phyloP scores from a whole-genome alignment of 2,888 invertebrate species.

The Drosophila limbata region DNA sequence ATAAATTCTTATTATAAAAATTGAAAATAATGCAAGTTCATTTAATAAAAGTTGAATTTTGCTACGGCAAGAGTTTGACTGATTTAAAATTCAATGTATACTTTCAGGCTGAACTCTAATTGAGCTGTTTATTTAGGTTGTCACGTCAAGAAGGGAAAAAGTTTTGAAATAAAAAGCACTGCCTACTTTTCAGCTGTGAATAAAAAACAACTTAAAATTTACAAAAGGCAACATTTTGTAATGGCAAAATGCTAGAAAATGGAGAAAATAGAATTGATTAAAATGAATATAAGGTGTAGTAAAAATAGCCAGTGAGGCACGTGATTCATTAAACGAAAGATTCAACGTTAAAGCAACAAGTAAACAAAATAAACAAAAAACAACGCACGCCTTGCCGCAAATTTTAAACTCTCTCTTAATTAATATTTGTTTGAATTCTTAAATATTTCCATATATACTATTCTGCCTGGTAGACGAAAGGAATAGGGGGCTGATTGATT shows the following conservation, averaged over 20 bases:
- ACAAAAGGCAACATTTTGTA: neutral
- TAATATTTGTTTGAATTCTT: slow-evolving; percentile 24
- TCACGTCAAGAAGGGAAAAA: neutral
- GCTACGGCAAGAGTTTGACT: neutral
- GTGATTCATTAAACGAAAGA: neutral
- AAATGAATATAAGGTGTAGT: neutral
- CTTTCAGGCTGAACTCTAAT: slow-evolving; percentile 4
- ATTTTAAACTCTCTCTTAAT: slow-evolving; percentile 17
- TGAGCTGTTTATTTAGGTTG: neutral
- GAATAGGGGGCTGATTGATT: slow-evolving; percentile 7
- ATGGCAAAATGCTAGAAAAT: neutral
- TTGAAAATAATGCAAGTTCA: too few relatives aligned
- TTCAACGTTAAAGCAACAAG: neutral
- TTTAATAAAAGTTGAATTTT: neutral
- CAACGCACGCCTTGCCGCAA: slow-evolving; percentile 17
- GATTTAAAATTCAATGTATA: neutral
- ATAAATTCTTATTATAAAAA: too few relatives aligned
- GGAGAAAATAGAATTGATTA: neutral
- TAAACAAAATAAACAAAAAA: slow-evolving; percentile 2
- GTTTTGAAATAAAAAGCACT: neutral
- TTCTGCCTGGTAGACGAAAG: slow-evolving; percentile 11
- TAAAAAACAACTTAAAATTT: neutral
- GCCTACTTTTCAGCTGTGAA: neutral
- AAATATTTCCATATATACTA: slow-evolving; percentile 14
- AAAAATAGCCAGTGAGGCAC: neutral